A percentile compares a stretch with the other conserved stretches of the same genome.
These are phyloP conservation scores for Burhinus bistriatus DNA, from an alignment of 2,113 vertebrate genomes.

Conservation along the genomic window DNA sequence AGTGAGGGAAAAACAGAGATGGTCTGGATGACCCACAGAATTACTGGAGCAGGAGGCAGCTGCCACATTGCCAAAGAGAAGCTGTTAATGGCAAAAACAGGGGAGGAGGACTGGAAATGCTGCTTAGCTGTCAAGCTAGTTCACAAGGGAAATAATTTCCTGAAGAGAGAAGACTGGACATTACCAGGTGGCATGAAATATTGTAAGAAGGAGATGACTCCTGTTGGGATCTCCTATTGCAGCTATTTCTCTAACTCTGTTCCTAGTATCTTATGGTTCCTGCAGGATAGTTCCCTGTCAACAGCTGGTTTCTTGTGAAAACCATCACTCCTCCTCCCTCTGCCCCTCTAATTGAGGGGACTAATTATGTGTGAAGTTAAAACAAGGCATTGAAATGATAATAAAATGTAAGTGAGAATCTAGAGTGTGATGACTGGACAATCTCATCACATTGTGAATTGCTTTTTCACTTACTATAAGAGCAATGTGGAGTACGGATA, in stretches of 20 bases:
- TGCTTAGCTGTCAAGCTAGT: background rate
- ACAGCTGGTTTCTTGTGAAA: slow-evolving; percentile 2
- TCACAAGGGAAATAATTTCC: background rate
- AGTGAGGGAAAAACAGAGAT: background rate
- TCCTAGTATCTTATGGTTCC: background rate
- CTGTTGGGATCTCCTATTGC: background rate
- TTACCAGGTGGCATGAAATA: background rate
- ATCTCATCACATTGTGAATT: background rate
- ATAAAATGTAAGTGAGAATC: background rate
- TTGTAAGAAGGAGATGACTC: background rate
- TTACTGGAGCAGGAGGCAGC: background rate
- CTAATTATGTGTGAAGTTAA: background rate
- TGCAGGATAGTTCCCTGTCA: background rate
- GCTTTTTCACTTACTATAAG: background rate
- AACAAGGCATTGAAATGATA: background rate
- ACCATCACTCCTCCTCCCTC: background rate
- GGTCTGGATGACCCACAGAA: background rate
- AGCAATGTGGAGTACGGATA: background rate
- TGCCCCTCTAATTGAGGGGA: background rate
- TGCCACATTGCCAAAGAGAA: background rate
- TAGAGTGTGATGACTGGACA: background rate
- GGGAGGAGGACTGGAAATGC: background rate
- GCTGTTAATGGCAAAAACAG: background rate
- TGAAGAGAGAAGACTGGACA: background rate
- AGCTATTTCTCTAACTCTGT: background rate